Conservation (phyloP, 1,140 invertebrate genomes). For the Drosophila elegans region DNA sequence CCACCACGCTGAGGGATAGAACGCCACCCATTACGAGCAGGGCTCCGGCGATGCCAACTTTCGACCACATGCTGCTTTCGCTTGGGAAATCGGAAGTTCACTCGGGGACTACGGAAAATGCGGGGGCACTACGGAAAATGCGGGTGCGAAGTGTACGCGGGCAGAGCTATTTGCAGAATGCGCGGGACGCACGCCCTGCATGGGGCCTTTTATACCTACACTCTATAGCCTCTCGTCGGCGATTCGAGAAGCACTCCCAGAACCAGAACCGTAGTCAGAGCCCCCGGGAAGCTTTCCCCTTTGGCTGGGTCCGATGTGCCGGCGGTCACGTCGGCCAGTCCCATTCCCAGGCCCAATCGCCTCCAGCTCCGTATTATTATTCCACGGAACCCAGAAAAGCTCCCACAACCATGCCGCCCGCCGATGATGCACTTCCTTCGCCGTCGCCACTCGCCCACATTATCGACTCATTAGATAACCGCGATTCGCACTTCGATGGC, state of each 20-base stretch:
- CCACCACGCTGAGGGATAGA: slow-evolving; percentile 53
- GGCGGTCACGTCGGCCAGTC: slow-evolving; percentile 61
- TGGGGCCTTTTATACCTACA: slow-evolving; percentile 54
- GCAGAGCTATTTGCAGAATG: slow-evolving; percentile 49
- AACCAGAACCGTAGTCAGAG: slow-evolving; percentile 7
- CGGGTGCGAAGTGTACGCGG: slow-evolving; percentile 14
- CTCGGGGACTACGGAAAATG: too few relatives aligned
- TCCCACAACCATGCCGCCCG: slow-evolving; percentile 10
- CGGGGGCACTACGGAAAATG: neutral
- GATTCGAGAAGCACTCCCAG: neutral
- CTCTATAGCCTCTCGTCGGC: neutral
- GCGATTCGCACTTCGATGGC: slow-evolving; percentile 46
- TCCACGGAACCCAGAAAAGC: slow-evolving; percentile 39
- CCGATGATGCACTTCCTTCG: slow-evolving; percentile 65
- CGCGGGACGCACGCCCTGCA: slow-evolving; percentile 52
- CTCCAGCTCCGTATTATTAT: slow-evolving; percentile 21
- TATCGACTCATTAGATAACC: slow-evolving; percentile 77
- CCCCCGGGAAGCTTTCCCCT: slow-evolving; percentile 33
- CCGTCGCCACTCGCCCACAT: slow-evolving; percentile 38
- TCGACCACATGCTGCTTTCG: slow-evolving; percentile 61
- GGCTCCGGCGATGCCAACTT: slow-evolving; percentile 58
- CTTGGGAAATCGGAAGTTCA: neutral
- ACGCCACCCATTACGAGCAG: slow-evolving; percentile 62
- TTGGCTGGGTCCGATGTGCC: slow-evolving; percentile 40
- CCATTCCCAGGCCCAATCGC: slow-evolving; percentile 31